Base-by-base conservation (phyloP, 2,113 vertebrate species). In the Rhinolophus ferrumequinum region DNA sequence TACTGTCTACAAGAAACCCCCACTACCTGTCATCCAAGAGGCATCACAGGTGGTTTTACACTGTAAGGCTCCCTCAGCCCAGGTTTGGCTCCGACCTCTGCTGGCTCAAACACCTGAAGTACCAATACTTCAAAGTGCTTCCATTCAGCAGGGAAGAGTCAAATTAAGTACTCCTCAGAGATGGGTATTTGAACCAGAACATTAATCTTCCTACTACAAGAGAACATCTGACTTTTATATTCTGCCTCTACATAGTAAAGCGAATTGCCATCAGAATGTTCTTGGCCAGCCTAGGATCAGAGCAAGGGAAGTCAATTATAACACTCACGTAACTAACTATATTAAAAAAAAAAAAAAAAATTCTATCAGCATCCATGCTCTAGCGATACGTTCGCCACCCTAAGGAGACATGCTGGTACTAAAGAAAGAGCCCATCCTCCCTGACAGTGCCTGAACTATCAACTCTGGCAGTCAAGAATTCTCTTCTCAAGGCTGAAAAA, bases 11-110 rank as follows among this genome's bases (percentile, higher is more conserved):
- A 47, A 82, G 35, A 56, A 73, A 80, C 14, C 35, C 6, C 14
- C 30, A 12, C 30, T 2, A 1, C 33, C 35, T 58, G 28, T 33
- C 56, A 70, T n/a, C 16, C 14, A 60, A 21, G 38, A 58, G 38
- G 13, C 21, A 0, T 18, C 1, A 14, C 6, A 11, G 5, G 24
- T 33, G 4, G 15, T 10, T 21, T 44, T n/a, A 30, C 13, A 11
- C 2, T 28, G 0, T 15, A 28, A 77, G 13, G 1, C 6, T 54
- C 15, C 70, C 22, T 67, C 7, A 82, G 21, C 8, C 13, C 22
- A 35, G 2, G 5, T 35, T 38, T 22, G 8, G 5, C 21, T 89
- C 58, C 60, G 38, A 26, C 1, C 7, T 15, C 35, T n/a, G 6
- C 3, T 83, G 38, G 1, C 6, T 54, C 18, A 77, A 62, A 11